Percentiles rank a stretch among this genome's conserved stretches.
Evolutionary conservation across 1,140 invertebrate genomes (phyloP).

Genomic region (Cherax destructor): DNA sequence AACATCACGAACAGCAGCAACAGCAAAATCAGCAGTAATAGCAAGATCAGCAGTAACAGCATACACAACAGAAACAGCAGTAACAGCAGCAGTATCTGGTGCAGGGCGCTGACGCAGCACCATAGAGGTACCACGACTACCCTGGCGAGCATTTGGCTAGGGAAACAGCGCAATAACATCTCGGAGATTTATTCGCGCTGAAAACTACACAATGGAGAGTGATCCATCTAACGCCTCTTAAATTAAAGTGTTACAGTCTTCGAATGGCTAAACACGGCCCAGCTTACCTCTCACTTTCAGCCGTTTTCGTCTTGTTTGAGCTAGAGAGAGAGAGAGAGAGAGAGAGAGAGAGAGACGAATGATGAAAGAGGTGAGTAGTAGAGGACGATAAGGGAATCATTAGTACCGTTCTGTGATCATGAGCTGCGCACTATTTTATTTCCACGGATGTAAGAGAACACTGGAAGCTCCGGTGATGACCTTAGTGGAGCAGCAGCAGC

Average conservation of each 20-base stretch:
- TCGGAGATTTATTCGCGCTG: constrained; percentile 56
- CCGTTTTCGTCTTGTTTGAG: constrained; percentile 10
- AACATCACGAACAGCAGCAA: not conserved
- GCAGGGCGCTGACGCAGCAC: not conserved
- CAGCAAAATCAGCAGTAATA: not conserved
- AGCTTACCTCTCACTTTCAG: constrained; percentile 18
- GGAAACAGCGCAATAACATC: constrained; percentile 56
- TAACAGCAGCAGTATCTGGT: not conserved
- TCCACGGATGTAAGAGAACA: not conserved
- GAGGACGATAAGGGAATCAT: too few species aligned
- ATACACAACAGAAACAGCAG: not conserved
- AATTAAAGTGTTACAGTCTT: constrained; percentile 62
- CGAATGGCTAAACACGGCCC: constrained; percentile 57
- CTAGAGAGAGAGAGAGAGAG: not conserved
- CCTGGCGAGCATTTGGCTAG: constrained; percentile 22
- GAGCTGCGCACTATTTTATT: not conserved
- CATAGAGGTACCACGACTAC: not conserved
- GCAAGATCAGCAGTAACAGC: not conserved
- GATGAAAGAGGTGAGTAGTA: not conserved
- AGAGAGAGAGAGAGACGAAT: not conserved
- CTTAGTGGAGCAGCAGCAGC: not conserved
- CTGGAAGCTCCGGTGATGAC: too few species aligned
- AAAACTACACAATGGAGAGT: constrained; percentile 68
- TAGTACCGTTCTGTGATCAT: not conserved
- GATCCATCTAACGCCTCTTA: constrained; percentile 64